Conservation (phyloP, 2,113 vertebrate genomes). For the Catharus bicknelli region DNA sequence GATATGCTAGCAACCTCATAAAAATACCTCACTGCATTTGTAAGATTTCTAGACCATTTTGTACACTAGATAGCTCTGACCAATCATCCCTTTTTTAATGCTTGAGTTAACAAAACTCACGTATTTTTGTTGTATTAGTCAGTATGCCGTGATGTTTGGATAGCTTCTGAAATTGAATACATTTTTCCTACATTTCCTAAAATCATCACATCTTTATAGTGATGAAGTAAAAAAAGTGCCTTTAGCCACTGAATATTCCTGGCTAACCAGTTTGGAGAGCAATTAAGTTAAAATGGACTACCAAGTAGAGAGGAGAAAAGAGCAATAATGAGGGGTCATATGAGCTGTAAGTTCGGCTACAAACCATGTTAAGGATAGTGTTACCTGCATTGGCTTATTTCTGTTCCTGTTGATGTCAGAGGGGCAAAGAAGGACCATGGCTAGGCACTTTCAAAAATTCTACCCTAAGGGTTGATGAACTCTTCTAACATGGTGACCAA, state of each 20-base stretch:
- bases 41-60: not conserved
- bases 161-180: not conserved
- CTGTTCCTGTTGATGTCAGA: not conserved
- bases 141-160: rapidly evolving
- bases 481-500: not conserved
- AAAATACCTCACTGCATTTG: not conserved
- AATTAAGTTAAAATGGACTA: not conserved
- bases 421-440: not conserved
- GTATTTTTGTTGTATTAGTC: not conserved
- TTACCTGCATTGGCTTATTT: not conserved
- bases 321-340: not conserved
- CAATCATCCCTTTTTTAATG: not conserved
- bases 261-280: not conserved
- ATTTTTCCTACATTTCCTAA: not conserved
- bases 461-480: not conserved
- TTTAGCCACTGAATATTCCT: not conserved
- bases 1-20: rapidly evolving
- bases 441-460: not conserved
- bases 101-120: not conserved
- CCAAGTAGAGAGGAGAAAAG: not conserved
- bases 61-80: not conserved
- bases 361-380: not conserved
- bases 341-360: not conserved
- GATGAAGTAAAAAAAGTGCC: not conserved
- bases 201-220: not conserved